phyloP scores from a whole-genome alignment of 2,113 vertebrate species.

The Pogonocichla stellata region DNA sequence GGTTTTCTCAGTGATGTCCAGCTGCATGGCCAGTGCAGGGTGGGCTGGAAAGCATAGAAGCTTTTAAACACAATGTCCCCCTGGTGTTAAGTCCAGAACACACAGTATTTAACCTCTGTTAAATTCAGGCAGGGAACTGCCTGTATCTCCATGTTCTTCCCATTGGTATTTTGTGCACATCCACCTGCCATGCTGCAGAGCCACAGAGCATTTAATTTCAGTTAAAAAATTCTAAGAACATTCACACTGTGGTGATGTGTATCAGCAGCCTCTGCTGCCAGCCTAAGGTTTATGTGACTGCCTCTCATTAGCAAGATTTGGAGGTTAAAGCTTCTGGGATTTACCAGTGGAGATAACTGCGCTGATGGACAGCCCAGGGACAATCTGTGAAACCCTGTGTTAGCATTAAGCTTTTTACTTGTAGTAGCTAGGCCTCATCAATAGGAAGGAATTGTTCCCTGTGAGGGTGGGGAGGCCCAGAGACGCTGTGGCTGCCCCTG shows the following conservation, averaged over 20 bases:
- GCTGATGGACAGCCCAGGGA: neutral
- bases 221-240: neutral
- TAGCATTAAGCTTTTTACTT: neutral
- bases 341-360: neutral
- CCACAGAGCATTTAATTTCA: neutral
- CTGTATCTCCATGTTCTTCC: neutral
- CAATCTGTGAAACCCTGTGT: neutral
- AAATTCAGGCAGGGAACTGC: neutral
- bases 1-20: neutral
- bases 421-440: neutral
- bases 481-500: neutral
- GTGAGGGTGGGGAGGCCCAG: rapidly evolving
- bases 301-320: neutral
- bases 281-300: neutral
- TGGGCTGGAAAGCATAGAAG: neutral
- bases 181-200: neutral
- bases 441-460: neutral
- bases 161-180: neutral
- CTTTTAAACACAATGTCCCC: neutral
- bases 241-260: neutral
- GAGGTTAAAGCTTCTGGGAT: neutral
- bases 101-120: neutral
- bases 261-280: neutral
- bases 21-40: neutral
- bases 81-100: neutral